These are phyloP conservation scores for Brachionus plicatilis DNA, from an alignment of 1,140 invertebrate genomes.

Conservation along the genomic window DNA sequence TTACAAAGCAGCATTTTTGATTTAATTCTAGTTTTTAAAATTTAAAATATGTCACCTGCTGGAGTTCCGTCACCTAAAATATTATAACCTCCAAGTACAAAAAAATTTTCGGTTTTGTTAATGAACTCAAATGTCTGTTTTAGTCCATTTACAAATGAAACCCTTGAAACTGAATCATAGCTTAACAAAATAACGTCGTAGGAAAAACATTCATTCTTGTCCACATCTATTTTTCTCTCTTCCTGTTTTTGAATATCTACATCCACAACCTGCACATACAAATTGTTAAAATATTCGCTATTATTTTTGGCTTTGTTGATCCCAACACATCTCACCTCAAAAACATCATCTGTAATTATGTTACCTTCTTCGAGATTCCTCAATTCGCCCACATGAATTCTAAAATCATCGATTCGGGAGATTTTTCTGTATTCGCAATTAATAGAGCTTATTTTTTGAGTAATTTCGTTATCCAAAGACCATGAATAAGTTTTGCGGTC, in stretches of 20 bases:
- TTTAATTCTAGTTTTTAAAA: background rate
- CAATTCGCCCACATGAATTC: background rate
- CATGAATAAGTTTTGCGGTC: background rate
- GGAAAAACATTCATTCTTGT: background rate
- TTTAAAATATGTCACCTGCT: background rate
- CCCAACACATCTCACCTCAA: background rate
- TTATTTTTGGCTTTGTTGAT: background rate
- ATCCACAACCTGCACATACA: background rate
- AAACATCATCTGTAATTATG: background rate
- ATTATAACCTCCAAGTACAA: constrained; percentile 62
- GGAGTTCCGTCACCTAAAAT: constrained; percentile 90
- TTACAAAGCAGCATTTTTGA: background rate
- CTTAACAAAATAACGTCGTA: background rate
- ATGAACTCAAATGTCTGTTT: background rate
- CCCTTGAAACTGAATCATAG: background rate
- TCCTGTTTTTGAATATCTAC: no score
- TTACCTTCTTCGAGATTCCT: background rate
- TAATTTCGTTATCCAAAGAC: background rate
- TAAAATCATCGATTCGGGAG: background rate
- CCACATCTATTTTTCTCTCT: background rate
- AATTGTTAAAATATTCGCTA: background rate
- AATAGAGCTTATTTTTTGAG: background rate
- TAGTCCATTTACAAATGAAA: background rate
- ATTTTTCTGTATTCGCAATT: background rate
- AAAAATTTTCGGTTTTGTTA: background rate